Conservation (phyloP, 2,888 invertebrate genomes). For the Vannuccia rotundouncinata region DNA sequence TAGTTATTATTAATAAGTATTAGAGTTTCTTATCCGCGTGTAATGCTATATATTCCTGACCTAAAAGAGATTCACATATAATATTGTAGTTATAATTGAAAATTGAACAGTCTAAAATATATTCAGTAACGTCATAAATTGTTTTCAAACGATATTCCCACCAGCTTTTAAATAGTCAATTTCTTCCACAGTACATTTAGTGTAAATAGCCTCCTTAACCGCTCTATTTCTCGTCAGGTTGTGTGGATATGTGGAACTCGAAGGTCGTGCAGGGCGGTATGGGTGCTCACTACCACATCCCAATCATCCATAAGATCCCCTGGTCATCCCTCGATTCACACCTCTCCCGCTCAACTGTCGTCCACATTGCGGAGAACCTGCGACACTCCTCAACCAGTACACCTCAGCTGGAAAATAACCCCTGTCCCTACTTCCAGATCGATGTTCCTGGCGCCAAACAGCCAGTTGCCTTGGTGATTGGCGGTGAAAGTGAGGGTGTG, state of each 20-base stretch:
- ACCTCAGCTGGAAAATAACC: neutral
- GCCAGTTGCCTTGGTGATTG: conserved; percentile 68
- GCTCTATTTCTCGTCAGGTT: too few relatives aligned
- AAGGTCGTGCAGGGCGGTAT: conserved; percentile 77
- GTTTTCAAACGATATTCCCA: too few relatives aligned
- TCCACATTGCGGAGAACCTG: conserved; percentile 37
- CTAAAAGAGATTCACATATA: too few relatives aligned
- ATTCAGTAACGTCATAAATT: too few relatives aligned
- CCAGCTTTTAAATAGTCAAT: too few relatives aligned
- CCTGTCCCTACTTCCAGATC: conserved; percentile 61
- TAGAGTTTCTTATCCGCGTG: too few relatives aligned
- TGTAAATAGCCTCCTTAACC: too few relatives aligned
- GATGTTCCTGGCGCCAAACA: conserved; percentile 59
- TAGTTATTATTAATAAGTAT: too few relatives aligned
- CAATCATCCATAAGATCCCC: conserved; percentile 63
- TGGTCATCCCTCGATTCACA: conserved; percentile 61
- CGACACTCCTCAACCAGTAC: neutral
- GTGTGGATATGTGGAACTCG: conserved; percentile 79
- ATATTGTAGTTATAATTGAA: too few relatives aligned
- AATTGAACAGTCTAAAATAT: too few relatives aligned
- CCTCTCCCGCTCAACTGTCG: conserved; percentile 42
- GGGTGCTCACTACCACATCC: conserved; percentile 76
- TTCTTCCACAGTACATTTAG: too few relatives aligned
- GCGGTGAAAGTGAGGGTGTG: conserved; percentile 83
- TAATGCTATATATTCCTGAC: too few relatives aligned